Percentiles rank a stretch among this genome's conserved stretches.
phyloP scores from a whole-genome alignment of 2,888 invertebrate genomes.

The Drosophila differens region DNA sequence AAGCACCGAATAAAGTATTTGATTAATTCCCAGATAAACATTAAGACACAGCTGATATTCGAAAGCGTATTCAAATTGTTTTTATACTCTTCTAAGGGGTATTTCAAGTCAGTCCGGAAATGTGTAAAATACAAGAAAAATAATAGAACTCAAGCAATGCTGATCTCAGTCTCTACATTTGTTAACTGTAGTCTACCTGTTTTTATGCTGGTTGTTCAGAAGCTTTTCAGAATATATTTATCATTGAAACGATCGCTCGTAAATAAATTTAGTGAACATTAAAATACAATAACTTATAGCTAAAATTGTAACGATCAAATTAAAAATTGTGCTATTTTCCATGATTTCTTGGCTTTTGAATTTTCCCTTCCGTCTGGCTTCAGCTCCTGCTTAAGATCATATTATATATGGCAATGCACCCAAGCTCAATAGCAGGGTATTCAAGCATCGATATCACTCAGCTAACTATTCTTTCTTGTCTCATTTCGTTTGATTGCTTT shows the following conservation, averaged over 20 bases:
- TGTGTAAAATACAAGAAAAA: too few relatives aligned
- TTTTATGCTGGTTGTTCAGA: neutral
- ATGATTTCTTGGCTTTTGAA: neutral
- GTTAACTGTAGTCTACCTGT: neutral
- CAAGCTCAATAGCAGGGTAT: constrained; percentile 8
- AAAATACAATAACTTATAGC: neutral
- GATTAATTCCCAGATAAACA: constrained; percentile 28
- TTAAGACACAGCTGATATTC: constrained; percentile 30
- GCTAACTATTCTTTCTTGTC: constrained; percentile 18
- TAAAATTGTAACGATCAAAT: neutral
- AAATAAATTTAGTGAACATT: neutral
- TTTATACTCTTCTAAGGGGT: neutral
- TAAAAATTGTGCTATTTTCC: neutral
- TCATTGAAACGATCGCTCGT: neutral
- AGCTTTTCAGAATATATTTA: neutral
- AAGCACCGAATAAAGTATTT: constrained; percentile 34
- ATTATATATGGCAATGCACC: neutral
- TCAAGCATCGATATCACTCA: neutral
- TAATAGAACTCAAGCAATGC: neutral
- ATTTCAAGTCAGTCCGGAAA: constrained; percentile 8
- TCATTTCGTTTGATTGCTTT: constrained; percentile 59
- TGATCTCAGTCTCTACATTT: neutral
- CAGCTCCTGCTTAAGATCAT: neutral
- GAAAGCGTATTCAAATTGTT: constrained; percentile 43
- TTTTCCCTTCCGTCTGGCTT: neutral